Conservation (phyloP, 2,797 vertebrate species). For the Acridotheres tristis region DNA sequence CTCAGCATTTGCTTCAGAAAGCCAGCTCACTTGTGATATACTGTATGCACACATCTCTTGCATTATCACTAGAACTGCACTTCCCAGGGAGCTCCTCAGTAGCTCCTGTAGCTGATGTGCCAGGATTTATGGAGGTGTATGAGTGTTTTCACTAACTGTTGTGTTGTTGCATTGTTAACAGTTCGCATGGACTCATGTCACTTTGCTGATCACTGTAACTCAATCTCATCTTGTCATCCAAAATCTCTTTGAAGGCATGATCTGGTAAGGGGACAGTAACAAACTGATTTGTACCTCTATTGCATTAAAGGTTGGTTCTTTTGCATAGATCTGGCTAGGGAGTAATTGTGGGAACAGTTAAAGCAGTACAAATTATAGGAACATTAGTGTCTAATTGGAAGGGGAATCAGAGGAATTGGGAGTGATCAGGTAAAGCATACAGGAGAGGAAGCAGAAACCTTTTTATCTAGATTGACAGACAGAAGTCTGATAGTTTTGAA, state of each 20-base stretch:
- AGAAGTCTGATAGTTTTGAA: neutral
- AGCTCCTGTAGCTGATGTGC: neutral
- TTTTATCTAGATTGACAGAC: neutral
- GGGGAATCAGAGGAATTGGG: accelerated
- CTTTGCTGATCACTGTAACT: slow-evolving; percentile 99
- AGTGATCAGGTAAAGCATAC: neutral
- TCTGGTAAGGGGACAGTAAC: slow-evolving; percentile 89
- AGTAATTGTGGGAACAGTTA: neutral
- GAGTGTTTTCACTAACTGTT: slow-evolving; percentile 73
- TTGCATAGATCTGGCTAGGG: neutral
- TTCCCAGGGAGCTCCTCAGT: neutral
- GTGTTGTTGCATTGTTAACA: slow-evolving; percentile 86
- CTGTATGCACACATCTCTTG: slow-evolving; percentile 27
- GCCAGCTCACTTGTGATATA: slow-evolving; percentile 28
- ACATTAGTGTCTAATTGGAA: neutral
- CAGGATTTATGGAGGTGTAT: neutral
- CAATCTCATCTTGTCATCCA: slow-evolving; percentile 99
- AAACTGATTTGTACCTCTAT: slow-evolving; percentile 26
- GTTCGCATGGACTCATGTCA: slow-evolving; percentile 99
- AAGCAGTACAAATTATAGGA: neutral
- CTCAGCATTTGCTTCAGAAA: slow-evolving; percentile 11
- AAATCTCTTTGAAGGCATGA: slow-evolving; percentile 99
- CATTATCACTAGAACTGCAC: neutral
- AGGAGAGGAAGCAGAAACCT: neutral
- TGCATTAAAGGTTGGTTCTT: neutral